Evolutionary conservation across 2,113 vertebrate genomes (phyloP).

Genomic region (Lethenteron reissneri): DNA sequence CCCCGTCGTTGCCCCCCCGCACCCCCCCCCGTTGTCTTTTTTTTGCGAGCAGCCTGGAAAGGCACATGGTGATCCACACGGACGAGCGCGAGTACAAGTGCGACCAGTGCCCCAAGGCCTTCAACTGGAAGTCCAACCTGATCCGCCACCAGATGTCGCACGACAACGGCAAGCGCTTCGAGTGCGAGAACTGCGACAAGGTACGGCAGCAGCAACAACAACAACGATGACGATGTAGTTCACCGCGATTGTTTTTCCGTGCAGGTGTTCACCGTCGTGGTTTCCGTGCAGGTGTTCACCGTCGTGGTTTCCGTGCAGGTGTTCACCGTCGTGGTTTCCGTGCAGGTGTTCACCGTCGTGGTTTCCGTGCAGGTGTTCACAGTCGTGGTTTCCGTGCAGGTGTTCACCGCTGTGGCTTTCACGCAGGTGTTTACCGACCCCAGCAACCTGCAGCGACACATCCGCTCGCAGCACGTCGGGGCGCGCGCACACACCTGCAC

Average conservation of each 20-base stretch:
- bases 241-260: too few species aligned
- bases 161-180: conserved; percentile 49
- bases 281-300: too few species aligned
- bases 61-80: conserved; percentile 65
- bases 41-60: conserved; percentile 53
- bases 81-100: conserved; percentile 89
- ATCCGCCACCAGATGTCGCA: conserved; percentile 56
- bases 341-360: too few species aligned
- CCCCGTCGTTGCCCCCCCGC: too few species aligned
- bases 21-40: conserved; percentile 9
- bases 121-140: conserved; percentile 56
- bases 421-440: conserved; percentile 99
- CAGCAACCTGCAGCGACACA: conserved; percentile 99
- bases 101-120: conserved; percentile 56
- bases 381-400: too few species aligned
- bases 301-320: too few species aligned
- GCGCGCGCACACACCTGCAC: conserved; percentile 89
- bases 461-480: conserved; percentile 94
- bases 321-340: too few species aligned
- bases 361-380: too few species aligned
- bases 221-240: too few species aligned
- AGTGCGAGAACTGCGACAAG: conserved; percentile 59
- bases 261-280: too few species aligned
- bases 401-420: conserved; percentile 24
- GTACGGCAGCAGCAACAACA: conserved; percentile 27